Evolutionary conservation across 1,140 invertebrate genomes (phyloP).

Genomic region (Drosophila kanapiae): DNA sequence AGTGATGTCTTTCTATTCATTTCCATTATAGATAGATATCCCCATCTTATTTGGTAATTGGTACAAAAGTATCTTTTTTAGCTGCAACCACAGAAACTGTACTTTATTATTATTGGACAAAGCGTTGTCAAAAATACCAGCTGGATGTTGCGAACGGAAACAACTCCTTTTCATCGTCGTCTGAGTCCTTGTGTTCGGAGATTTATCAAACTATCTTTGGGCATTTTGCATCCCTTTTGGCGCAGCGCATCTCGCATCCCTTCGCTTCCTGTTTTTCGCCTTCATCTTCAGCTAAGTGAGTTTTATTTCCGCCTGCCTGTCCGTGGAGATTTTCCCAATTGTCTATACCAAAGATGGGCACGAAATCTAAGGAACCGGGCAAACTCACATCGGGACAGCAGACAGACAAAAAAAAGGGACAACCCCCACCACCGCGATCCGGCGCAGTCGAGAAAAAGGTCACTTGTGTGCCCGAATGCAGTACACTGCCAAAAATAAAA

Average conservation of each 20-base stretch:
- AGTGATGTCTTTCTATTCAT: constrained; percentile 67
- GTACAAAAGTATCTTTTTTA: constrained; percentile 69
- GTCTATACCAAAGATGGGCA: too few species aligned
- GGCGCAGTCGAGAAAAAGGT: too few species aligned
- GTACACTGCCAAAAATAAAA: too few species aligned
- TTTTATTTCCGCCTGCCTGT: constrained; percentile 34
- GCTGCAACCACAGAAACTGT: constrained; percentile 45
- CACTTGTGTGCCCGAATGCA: too few species aligned
- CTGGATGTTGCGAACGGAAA: constrained; percentile 51
- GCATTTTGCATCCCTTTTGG: constrained; percentile 77
- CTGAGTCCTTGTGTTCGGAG: constrained; percentile 20
- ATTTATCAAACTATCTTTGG: constrained; percentile 66
- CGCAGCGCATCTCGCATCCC: constrained; percentile 35
- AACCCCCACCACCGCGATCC: too few species aligned
- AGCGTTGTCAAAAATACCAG: constrained; percentile 36
- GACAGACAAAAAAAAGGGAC: too few species aligned
- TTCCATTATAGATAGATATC: constrained; percentile 71
- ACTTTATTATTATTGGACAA: constrained; percentile 26
- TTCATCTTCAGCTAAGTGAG: constrained; percentile 19
- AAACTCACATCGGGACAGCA: too few species aligned
- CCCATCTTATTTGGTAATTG: constrained; percentile 58
- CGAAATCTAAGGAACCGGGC: too few species aligned
- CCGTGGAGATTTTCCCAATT: constrained; percentile 36
- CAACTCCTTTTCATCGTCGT: constrained; percentile 66
- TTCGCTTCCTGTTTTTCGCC: constrained; percentile 25